A percentile compares a stretch with the other conserved stretches of the same genome.
phyloP scores from a whole-genome alignment of 1,140 invertebrate species.

The Platorchestia sp. region DNA sequence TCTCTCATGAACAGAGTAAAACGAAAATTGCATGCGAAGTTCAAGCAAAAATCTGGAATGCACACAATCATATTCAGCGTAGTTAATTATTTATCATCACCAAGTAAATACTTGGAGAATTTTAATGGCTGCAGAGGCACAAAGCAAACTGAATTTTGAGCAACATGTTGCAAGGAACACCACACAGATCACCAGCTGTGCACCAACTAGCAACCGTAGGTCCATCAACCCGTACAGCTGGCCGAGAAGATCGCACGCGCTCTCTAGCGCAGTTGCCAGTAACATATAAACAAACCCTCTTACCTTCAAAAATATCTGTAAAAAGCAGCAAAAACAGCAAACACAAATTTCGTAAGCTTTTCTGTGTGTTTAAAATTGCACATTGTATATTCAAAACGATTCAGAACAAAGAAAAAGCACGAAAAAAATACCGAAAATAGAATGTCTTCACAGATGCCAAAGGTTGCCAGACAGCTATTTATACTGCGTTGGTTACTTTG shows the following conservation, averaged over 20 bases:
- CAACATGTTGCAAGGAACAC: neutral
- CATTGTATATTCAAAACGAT: neutral
- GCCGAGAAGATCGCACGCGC: slow-evolving; percentile 45
- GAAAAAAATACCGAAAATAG: neutral
- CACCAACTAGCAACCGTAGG: slow-evolving; percentile 38
- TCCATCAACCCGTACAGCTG: slow-evolving; percentile 55
- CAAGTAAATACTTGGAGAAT: neutral
- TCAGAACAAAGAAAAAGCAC: neutral
- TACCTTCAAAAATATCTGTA: neutral
- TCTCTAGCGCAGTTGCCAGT: slow-evolving; percentile 25
- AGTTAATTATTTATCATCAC: neutral
- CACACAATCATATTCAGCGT: neutral
- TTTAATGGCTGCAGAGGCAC: neutral
- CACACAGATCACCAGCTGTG: slow-evolving; percentile 42
- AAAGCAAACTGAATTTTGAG: neutral
- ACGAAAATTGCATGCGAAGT: neutral
- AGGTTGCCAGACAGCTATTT: slow-evolving; percentile 16
- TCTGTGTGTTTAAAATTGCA: neutral
- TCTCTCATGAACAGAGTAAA: neutral
- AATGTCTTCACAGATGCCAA: neutral
- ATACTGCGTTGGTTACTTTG: slow-evolving; percentile 52
- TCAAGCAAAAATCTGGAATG: neutral
- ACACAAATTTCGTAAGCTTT: neutral
- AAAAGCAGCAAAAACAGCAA: neutral
- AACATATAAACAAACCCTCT: slow-evolving; percentile 41